Evolutionary conservation across 2,797 vertebrate species (phyloP).

Genomic region (Sebastes taczanowskii): DNA sequence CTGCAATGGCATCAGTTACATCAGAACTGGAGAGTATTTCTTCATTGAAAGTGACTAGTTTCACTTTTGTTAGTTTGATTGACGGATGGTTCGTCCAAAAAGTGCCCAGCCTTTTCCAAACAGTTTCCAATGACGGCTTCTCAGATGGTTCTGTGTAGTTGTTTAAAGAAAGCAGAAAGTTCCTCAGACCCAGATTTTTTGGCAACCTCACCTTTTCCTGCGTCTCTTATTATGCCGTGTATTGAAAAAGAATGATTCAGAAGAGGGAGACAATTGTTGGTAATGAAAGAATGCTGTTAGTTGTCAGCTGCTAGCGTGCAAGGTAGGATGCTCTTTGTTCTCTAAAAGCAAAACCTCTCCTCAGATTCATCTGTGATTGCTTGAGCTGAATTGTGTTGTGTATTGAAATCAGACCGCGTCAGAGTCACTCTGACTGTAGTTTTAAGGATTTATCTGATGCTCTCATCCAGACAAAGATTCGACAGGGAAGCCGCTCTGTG

Average conservation of each 20-base stretch:
- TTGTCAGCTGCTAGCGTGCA: slow-evolving; percentile 22
- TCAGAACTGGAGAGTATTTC: no score
- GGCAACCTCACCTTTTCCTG: not conserved
- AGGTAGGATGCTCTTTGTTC: slow-evolving; percentile 47
- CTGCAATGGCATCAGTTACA: no score
- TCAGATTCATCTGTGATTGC: slow-evolving; percentile 47
- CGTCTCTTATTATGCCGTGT: not conserved
- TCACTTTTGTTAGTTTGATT: no score
- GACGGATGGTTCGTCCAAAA: no score
- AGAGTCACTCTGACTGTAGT: slow-evolving; percentile 19
- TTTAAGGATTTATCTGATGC: slow-evolving; percentile 51
- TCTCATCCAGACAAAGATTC: slow-evolving; percentile 35
- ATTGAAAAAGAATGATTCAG: not conserved
- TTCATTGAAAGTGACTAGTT: no score
- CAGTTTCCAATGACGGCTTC: no score
- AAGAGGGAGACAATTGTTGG: not conserved
- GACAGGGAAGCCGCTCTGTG: not conserved
- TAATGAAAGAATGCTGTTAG: slow-evolving; percentile 25
- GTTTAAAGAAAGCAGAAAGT: not conserved
- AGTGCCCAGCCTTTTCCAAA: no score
- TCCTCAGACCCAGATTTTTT: not conserved
- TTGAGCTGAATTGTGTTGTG: slow-evolving; percentile 39
- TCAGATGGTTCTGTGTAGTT: not conserved
- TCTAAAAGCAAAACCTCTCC: slow-evolving; percentile 34
- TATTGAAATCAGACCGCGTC: slow-evolving; percentile 58